Evolutionary conservation across 2,113 vertebrate genomes (phyloP).

Genomic region (Pseudois nayaur): DNA sequence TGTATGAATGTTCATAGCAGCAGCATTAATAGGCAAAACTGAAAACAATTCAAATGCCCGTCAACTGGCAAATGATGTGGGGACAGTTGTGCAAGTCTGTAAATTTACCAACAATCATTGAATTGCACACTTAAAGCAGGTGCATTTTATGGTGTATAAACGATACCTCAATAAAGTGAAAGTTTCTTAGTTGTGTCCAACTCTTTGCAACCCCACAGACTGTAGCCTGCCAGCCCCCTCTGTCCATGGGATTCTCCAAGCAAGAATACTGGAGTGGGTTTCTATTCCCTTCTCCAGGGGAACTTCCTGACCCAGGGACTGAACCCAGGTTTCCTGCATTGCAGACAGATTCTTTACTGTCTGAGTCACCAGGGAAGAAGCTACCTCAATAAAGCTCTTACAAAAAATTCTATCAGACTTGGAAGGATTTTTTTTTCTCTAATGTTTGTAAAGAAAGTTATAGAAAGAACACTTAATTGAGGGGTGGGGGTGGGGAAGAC

Average conservation of each 20-base stretch:
- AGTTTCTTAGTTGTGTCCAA: background rate
- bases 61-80: fast-evolving
- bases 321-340: background rate
- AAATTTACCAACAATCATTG: background rate
- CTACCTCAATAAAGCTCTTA: background rate
- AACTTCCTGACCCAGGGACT: background rate
- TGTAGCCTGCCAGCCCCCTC: background rate
- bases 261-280: background rate
- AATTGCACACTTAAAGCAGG: background rate
- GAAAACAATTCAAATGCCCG: background rate
- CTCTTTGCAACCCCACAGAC: background rate
- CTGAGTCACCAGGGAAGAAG: background rate
- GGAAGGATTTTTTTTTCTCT: background rate
- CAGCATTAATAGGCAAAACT: background rate
- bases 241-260: background rate
- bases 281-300: background rate
- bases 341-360: background rate
- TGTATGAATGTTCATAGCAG: background rate
- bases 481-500: too few species aligned
- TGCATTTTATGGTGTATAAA: background rate
- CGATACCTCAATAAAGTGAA: background rate
- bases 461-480: background rate
- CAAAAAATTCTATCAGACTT: background rate
- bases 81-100: background rate
- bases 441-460: background rate